Conservation (phyloP, 2,888 invertebrate species). For the Nomada ruficornis region DNA sequence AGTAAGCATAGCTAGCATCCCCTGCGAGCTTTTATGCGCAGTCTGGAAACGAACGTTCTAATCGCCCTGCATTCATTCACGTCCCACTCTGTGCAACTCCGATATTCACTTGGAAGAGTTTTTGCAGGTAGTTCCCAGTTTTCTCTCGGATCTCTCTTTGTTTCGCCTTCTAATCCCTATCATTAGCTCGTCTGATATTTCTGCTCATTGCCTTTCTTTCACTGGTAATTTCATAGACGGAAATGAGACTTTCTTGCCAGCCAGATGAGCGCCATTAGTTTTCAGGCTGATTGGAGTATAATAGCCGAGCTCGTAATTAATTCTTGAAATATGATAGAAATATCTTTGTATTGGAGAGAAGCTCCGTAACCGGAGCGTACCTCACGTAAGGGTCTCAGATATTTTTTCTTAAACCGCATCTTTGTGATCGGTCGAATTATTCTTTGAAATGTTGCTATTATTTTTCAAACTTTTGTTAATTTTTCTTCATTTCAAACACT, state of each 20-base stretch:
- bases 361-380: not conserved
- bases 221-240: not conserved
- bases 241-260: constrained; percentile 12
- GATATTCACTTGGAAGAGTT: constrained; percentile 4
- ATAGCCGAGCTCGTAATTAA: constrained; percentile 4
- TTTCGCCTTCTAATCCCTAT: constrained; percentile 1
- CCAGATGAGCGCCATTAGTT: constrained; percentile 12
- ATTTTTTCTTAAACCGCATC: too few species aligned
- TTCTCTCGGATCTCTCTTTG: constrained; percentile 7
- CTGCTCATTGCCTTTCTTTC: not conserved
- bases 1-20: constrained; percentile 20
- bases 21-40: constrained; percentile 9
- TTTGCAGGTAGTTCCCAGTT: constrained; percentile 5
- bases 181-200: not conserved
- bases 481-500: too few species aligned
- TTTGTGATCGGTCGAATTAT: too few species aligned
- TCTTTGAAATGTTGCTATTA: too few species aligned
- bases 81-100: not conserved
- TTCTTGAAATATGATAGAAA: not conserved
- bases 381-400: too few species aligned
- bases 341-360: not conserved
- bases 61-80: constrained; percentile 34
- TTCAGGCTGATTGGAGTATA: not conserved
- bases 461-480: too few species aligned
- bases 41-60: constrained; percentile 19